Evolutionary conservation across 2,888 invertebrate genomes (phyloP).

Genomic region (Hypomecis atomaria): DNA sequence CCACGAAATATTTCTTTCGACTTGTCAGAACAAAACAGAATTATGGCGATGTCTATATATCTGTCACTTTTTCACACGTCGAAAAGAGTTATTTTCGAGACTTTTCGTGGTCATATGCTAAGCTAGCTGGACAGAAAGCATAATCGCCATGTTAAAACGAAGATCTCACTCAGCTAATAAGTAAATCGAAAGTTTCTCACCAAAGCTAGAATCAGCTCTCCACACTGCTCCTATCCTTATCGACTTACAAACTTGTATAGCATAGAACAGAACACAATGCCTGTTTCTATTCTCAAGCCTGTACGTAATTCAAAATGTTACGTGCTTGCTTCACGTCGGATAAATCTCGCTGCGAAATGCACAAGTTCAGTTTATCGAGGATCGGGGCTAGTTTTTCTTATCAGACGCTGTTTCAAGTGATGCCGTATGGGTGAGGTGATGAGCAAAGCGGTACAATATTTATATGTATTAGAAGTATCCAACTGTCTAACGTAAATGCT

Average conservation of each 20-base stretch:
- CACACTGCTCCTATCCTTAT: constrained; percentile 14
- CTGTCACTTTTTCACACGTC: too few relatives aligned
- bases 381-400: constrained; percentile 65
- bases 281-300: constrained; percentile 20
- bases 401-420: constrained; percentile 61
- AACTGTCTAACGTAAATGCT: too few relatives aligned
- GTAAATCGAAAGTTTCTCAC: constrained; percentile 9
- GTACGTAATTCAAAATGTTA: constrained; percentile 31
- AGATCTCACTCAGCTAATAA: not conserved
- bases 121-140: too few relatives aligned
- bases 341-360: constrained; percentile 57
- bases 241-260: constrained; percentile 16
- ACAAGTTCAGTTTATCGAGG: constrained; percentile 59
- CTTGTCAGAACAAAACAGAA: too few relatives aligned
- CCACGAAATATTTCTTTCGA: too few relatives aligned
- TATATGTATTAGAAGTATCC: too few relatives aligned
- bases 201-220: constrained; percentile 1
- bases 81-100: too few relatives aligned
- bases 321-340: constrained; percentile 37
- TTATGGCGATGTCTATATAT: too few relatives aligned
- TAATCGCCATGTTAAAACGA: too few relatives aligned
- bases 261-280: constrained; percentile 25
- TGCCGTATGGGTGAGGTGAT: constrained; percentile 41
- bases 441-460: too few relatives aligned
- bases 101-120: too few relatives aligned